Percentiles rank a stretch among this genome's conserved stretches.
Evolutionary conservation across 2,888 invertebrate genomes (phyloP).

Genomic region (Eupithecia inturbata): DNA sequence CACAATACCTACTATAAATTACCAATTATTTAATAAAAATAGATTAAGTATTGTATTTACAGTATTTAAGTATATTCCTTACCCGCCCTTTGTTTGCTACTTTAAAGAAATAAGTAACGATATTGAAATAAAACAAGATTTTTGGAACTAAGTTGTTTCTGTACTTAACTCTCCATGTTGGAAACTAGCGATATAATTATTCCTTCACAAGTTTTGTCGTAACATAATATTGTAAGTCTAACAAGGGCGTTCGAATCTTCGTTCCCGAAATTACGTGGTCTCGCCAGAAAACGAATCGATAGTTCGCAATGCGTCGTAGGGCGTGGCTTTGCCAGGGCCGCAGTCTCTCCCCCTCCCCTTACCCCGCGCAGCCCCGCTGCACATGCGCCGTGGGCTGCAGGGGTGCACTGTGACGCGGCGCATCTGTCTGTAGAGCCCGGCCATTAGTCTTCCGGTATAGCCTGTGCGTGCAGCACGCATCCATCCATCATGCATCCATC

Average conservation of each 20-base stretch:
- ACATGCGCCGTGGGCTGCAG: neutral
- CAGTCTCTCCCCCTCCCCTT: neutral
- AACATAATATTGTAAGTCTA: too few species aligned
- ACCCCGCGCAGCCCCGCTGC: neutral
- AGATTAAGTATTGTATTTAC: too few species aligned
- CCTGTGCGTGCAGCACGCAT: neutral
- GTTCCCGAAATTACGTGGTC: neutral
- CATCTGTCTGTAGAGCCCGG: neutral
- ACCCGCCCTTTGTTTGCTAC: too few species aligned
- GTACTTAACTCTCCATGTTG: too few species aligned
- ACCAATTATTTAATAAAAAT: too few species aligned
- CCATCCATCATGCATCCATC: neutral
- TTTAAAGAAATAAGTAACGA: too few species aligned
- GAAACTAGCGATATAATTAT: too few species aligned
- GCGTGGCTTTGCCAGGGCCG: conserved; percentile 2
- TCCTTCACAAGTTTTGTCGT: too few species aligned
- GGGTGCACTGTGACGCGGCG: neutral
- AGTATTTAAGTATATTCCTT: too few species aligned
- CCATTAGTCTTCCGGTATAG: neutral
- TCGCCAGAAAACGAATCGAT: neutral
- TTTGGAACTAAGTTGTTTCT: too few species aligned
- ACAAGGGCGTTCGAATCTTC: neutral
- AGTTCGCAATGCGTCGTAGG: neutral
- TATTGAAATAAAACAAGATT: too few species aligned
- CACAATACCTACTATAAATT: too few species aligned